A percentile compares a stretch with the other conserved stretches of the same genome.
phyloP scores from a whole-genome alignment of 2,888 invertebrate species.

The Brachylomia viminalis region DNA sequence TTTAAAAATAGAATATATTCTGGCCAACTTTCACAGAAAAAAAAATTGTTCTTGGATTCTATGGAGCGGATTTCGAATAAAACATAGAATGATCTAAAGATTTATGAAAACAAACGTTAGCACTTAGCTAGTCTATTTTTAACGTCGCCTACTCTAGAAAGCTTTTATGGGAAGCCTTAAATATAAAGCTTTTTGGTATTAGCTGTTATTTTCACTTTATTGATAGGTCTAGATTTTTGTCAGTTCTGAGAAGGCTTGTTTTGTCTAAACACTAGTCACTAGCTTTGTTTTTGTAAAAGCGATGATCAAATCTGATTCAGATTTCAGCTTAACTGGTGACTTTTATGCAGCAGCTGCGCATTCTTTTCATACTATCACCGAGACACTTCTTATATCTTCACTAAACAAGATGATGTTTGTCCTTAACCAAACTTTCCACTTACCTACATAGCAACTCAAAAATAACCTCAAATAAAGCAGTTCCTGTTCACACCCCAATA shows the following conservation, averaged over 20 bases:
- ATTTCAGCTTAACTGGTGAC: neutral
- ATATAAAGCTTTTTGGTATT: constrained; percentile 21
- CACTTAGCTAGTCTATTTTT: constrained; percentile 29
- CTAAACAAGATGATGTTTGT: neutral
- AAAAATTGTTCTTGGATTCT: constrained; percentile 19
- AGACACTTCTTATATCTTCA: neutral
- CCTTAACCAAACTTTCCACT: neutral
- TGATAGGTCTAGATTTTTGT: neutral
- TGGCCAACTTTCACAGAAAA: constrained; percentile 33
- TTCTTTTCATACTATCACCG: neutral
- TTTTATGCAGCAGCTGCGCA: neutral
- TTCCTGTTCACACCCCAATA: constrained; percentile 45
- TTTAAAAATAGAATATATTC: constrained; percentile 45
- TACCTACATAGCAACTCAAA: neutral
- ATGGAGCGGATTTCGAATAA: constrained; percentile 9
- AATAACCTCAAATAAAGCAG: constrained; percentile 18
- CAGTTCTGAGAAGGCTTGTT: neutral
- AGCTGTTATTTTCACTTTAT: constrained; percentile 21
- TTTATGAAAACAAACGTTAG: constrained; percentile 7
- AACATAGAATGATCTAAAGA: constrained; percentile 1
- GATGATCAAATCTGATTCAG: neutral
- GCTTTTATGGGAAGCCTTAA: constrained; percentile 36
- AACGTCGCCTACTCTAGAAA: constrained; percentile 19
- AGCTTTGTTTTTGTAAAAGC: neutral
- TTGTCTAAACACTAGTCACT: neutral